A percentile compares a stretch with the other conserved stretches of the same genome.
These are phyloP conservation scores for Dione juno DNA, from an alignment of 2,888 invertebrate genomes.

Conservation along the genomic window DNA sequence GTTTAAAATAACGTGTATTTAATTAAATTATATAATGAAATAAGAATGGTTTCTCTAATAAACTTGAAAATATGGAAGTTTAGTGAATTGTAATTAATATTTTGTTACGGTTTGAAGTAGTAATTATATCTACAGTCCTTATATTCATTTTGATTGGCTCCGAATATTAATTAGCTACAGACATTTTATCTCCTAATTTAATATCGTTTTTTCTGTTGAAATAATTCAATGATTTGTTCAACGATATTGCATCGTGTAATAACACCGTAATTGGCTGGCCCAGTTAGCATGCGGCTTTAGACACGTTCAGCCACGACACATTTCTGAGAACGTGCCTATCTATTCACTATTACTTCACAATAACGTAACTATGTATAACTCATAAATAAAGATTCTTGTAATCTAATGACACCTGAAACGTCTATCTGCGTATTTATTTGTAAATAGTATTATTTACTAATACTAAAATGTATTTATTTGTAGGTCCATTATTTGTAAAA, in stretches of 20 bases:
- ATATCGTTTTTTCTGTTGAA: slow-evolving; percentile 33
- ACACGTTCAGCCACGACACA: slow-evolving; percentile 66
- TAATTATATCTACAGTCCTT: slow-evolving; percentile 6
- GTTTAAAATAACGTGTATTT: background rate
- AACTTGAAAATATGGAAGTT: background rate
- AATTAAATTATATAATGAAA: background rate
- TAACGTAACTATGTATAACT: slow-evolving; percentile 49
- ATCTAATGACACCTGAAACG: slow-evolving; percentile 23
- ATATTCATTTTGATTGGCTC: slow-evolving; percentile 11
- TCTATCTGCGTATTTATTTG: background rate
- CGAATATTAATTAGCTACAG: slow-evolving; percentile 5
- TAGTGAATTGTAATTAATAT: background rate
- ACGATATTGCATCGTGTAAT: slow-evolving; percentile 46
- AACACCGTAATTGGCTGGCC: slow-evolving; percentile 61
- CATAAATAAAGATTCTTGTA: slow-evolving; percentile 25
- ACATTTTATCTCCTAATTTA: slow-evolving; percentile 21
- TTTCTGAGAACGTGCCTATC: slow-evolving; percentile 64
- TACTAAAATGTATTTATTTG: too few relatives aligned
- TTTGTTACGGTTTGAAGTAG: slow-evolving; percentile 2
- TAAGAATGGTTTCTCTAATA: background rate
- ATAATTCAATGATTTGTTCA: slow-evolving; percentile 36
- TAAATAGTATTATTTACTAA: background rate
- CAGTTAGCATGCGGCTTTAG: slow-evolving; percentile 56
- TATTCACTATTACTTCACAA: slow-evolving; percentile 53
- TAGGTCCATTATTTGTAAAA: background rate